Evolutionary conservation across 2,113 vertebrate genomes (phyloP).

Genomic region (Calyptomena viridis): DNA sequence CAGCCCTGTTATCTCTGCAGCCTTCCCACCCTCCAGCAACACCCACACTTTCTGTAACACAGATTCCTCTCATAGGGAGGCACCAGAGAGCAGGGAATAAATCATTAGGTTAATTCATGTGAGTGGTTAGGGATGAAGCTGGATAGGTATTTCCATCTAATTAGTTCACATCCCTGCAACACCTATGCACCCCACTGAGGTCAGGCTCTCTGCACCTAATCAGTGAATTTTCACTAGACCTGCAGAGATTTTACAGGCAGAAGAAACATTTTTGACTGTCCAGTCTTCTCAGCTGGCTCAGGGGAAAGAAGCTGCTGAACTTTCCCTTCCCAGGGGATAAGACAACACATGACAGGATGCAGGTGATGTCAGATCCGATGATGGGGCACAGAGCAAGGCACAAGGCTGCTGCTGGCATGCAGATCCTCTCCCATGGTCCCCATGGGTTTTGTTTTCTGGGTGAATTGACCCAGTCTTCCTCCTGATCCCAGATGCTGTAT

Average conservation of each 20-base stretch:
- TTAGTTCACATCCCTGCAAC: background rate
- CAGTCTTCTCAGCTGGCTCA: background rate
- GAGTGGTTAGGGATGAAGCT: background rate
- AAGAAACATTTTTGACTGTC: background rate
- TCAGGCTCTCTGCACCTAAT: background rate
- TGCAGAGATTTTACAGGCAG: background rate
- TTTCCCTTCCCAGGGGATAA: background rate
- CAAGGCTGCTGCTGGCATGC: background rate
- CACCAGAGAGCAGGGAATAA: constrained; percentile 37
- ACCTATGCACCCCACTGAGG: background rate
- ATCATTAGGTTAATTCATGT: background rate
- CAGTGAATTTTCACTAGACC: background rate
- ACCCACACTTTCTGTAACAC: background rate
- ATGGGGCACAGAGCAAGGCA: background rate
- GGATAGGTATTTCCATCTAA: background rate
- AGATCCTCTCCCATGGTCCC: background rate
- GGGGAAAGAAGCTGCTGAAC: background rate
- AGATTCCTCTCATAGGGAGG: constrained; percentile 22
- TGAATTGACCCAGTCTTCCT: background rate
- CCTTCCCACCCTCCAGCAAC: background rate
- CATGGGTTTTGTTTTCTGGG: background rate
- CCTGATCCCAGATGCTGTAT: background rate
- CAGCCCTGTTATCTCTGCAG: background rate
- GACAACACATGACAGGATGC: background rate
- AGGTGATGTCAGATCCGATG: background rate